Percentiles rank a stretch among this genome's conserved stretches.
Evolutionary conservation across 2,888 invertebrate species (phyloP).

Genomic region (Hypena proboscidalis): DNA sequence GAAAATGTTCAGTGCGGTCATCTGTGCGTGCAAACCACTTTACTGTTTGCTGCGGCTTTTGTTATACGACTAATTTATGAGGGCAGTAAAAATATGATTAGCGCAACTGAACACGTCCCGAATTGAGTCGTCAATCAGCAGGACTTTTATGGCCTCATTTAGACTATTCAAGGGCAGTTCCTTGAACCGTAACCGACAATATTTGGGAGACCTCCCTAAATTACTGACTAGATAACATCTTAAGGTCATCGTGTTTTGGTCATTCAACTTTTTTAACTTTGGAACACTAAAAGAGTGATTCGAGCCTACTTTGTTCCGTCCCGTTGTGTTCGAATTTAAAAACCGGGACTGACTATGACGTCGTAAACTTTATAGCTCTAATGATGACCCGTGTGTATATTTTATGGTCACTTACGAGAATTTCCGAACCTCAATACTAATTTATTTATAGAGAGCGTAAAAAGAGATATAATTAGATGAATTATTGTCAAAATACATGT

Average conservation of each 20-base stretch:
- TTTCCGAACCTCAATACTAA: constrained; percentile 3
- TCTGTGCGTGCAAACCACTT: constrained; percentile 54
- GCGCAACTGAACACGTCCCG: constrained; percentile 55
- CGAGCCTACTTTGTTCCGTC: constrained; percentile 51
- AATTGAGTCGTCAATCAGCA: constrained; percentile 74
- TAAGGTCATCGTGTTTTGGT: constrained; percentile 46
- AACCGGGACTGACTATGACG: constrained; percentile 62
- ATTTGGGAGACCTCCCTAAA: constrained; percentile 47
- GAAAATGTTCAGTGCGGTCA: constrained; percentile 43
- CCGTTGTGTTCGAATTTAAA: constrained; percentile 63
- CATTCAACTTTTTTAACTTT: constrained; percentile 51
- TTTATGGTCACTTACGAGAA: constrained; percentile 55
- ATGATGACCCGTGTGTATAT: constrained; percentile 70
- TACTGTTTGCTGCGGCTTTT: constrained; percentile 54
- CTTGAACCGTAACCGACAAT: constrained; percentile 70
- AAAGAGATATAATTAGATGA: constrained; percentile 30
- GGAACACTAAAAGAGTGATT: constrained; percentile 47
- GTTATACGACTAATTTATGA: constrained; percentile 68
- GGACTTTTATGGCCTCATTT: constrained; percentile 78
- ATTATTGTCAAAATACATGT: constrained; percentile 22
- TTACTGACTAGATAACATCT: constrained; percentile 21
- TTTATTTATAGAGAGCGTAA: constrained; percentile 4
- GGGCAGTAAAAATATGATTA: constrained; percentile 77
- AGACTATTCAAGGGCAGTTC: constrained; percentile 73
- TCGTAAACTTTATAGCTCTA: constrained; percentile 72